Evolutionary conservation across 1,140 invertebrate species (phyloP).

Genomic region (Lordiphosa clarofinis): DNA sequence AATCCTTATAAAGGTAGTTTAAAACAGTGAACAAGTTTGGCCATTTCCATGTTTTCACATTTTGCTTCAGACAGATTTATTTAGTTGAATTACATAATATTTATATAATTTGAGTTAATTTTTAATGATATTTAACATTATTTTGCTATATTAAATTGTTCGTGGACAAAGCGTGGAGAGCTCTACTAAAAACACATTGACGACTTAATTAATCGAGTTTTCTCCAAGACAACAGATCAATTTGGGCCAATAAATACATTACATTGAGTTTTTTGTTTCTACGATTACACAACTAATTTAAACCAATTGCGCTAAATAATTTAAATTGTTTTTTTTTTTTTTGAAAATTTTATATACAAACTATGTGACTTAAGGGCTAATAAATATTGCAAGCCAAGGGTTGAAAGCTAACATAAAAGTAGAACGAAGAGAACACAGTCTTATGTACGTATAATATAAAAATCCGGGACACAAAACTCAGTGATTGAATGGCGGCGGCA

Average conservation of each 20-base stretch:
- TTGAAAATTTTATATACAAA: conserved; percentile 58
- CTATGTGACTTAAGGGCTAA: conserved; percentile 50
- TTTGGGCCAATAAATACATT: conserved; percentile 49
- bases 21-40: not conserved
- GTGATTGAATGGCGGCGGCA: conserved; percentile 7
- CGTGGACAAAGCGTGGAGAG: conserved; percentile 9
- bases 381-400: conserved; percentile 31
- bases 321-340: conserved; percentile 44
- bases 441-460: conserved; percentile 60
- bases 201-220: conserved; percentile 6
- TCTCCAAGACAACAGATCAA: conserved; percentile 1
- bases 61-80: conserved; percentile 1
- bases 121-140: conserved; percentile 12
- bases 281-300: conserved; percentile 50
- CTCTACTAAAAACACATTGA: conserved; percentile 26
- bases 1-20: no score
- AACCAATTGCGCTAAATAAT: conserved; percentile 70
- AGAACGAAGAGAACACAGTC: conserved; percentile 66
- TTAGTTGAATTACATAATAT: conserved; percentile 8
- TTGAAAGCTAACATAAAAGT: conserved; percentile 38
- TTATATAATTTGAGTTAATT: conserved; percentile 5
- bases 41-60: not conserved
- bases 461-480: conserved; percentile 28
- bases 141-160: conserved; percentile 5
- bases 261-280: conserved; percentile 33